Conservation (phyloP, 2,888 invertebrate genomes). For the Trissoscelio sp. region DNA sequence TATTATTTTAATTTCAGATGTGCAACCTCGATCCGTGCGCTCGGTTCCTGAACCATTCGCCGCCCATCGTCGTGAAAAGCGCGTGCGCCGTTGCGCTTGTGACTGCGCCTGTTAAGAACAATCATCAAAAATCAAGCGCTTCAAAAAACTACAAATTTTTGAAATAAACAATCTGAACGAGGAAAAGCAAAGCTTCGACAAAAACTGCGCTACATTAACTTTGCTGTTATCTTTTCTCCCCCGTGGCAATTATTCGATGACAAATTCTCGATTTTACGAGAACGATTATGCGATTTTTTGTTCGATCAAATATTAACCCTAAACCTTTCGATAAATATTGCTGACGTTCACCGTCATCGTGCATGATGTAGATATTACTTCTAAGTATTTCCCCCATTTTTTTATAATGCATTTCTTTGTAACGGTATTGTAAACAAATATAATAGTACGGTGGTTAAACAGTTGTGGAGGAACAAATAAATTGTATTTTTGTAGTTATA, state of each 20-base stretch:
- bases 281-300: slow-evolving; percentile 48
- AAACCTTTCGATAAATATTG: slow-evolving; percentile 41
- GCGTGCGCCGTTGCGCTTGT: slow-evolving; percentile 90
- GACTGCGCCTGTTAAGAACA: slow-evolving; percentile 87
- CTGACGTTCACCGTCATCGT: slow-evolving; percentile 57
- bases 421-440: slow-evolving; percentile 54
- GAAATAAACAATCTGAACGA: slow-evolving; percentile 26
- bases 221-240: slow-evolving; percentile 50
- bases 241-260: slow-evolving; percentile 62
- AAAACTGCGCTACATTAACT: slow-evolving; percentile 47
- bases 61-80: slow-evolving; percentile 86
- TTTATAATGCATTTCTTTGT: slow-evolving; percentile 54
- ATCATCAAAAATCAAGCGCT: neutral
- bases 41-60: slow-evolving; percentile 85
- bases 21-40: slow-evolving; percentile 91
- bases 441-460: slow-evolving; percentile 52
- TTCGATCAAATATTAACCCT: slow-evolving; percentile 28
- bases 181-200: slow-evolving; percentile 46
- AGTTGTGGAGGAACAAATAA: slow-evolving; percentile 57
- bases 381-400: slow-evolving; percentile 43
- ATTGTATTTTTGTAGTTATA: slow-evolving; percentile 61
- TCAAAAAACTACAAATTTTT: neutral
- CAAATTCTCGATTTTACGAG: slow-evolving; percentile 71
- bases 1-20: slow-evolving; percentile 89
- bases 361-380: slow-evolving; percentile 67